Conservation (phyloP, 2,888 invertebrate genomes). For the Allolobophora icterica region DNA sequence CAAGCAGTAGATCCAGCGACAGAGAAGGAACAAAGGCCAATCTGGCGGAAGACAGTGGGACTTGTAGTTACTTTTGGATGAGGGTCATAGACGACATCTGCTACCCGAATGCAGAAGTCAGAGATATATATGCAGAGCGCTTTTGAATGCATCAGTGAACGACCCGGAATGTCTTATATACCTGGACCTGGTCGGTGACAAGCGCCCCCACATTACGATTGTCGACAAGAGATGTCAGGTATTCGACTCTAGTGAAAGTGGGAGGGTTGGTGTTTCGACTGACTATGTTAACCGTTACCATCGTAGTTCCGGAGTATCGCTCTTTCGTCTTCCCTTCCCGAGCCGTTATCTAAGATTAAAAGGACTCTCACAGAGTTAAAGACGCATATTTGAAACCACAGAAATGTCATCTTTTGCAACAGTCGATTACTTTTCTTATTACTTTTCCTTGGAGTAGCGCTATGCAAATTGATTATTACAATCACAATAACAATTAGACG, state of each 20-base stretch:
- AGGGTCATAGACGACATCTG: too few relatives aligned
- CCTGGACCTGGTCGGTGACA: slow-evolving; percentile 32
- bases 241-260: slow-evolving; percentile 30
- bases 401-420: not conserved
- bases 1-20: too few relatives aligned
- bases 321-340: slow-evolving; percentile 35
- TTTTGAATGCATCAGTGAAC: not conserved
- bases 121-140: too few relatives aligned
- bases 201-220: slow-evolving; percentile 12
- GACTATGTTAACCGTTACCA: slow-evolving; percentile 28
- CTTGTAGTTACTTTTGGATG: too few relatives aligned
- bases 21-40: too few relatives aligned
- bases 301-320: slow-evolving; percentile 24
- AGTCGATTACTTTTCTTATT: too few relatives aligned
- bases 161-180: not conserved
- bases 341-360: slow-evolving; percentile 36
- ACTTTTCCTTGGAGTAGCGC: too few relatives aligned
- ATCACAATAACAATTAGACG: too few relatives aligned
- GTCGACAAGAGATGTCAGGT: slow-evolving; percentile 32
- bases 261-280: slow-evolving; percentile 34
- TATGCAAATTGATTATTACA: too few relatives aligned
- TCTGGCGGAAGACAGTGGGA: too few relatives aligned
- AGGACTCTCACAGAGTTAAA: not conserved
- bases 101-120: too few relatives aligned
- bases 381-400: not conserved